Evolutionary conservation across 2,113 vertebrate species (phyloP).

Genomic region (Phylloscopus trochiloides): DNA sequence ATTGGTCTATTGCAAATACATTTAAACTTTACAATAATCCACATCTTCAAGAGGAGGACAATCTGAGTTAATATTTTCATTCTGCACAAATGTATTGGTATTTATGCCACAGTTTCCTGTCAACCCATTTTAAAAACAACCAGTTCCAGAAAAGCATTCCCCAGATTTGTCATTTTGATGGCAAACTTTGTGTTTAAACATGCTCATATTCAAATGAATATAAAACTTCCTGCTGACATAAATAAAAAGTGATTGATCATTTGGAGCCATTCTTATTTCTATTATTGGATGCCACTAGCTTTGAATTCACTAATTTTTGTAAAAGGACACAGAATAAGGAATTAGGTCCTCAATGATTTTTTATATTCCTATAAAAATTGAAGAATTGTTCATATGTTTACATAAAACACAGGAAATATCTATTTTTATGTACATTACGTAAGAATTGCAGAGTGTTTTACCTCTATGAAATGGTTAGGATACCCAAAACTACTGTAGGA

Average conservation of each 20-base stretch:
- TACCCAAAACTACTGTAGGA: not conserved
- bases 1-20: not conserved
- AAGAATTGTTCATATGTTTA: not conserved
- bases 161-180: not conserved
- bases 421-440: not conserved
- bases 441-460: not conserved
- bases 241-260: not conserved
- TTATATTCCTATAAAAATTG: not conserved
- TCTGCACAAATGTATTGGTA: not conserved
- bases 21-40: not conserved
- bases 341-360: not conserved
- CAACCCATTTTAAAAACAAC: not conserved
- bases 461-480: not conserved
- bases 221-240: not conserved
- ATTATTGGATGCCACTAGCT: not conserved
- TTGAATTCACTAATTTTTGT: not conserved
- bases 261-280: not conserved
- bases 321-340: not conserved
- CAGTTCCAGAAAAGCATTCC: not conserved
- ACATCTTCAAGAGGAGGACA: not conserved
- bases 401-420: not conserved
- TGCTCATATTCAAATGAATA: not conserved
- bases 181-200: not conserved
- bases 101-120: fast-evolving
- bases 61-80: not conserved